Evolutionary conservation across 53 echinoderm and acorn worm species (phyloP), one percentile per base, ranked within the genome.

Genomic region (Antedon mediterranea): DNA sequence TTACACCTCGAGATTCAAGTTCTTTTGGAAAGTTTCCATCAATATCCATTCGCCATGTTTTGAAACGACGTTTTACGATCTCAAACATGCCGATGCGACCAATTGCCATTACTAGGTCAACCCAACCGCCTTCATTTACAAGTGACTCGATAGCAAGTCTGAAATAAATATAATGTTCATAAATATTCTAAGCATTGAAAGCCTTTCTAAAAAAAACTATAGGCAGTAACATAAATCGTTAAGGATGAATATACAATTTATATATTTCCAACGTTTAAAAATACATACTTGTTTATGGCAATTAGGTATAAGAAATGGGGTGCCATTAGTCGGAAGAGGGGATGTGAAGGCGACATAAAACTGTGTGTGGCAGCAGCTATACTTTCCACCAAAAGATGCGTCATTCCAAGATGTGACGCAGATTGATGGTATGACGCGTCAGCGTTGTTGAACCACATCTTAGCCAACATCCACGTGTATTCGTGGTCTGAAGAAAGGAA

Each of bases 371-470:
- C 86, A n/a, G 90, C 84, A 78, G 89, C 89, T 81, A 94, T 81
- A 4, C 91, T 77, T 42, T 94, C 95, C 81, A 94, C 89, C 31
- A 94, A 76, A 37, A 94, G 83, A 87, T 94, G 95, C n/a, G 95
- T 91, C 75, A 85, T 86, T 15, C 87, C 95, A 31, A 94, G 87
- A 84, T 94, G 95, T 31, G 91, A 88, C 7, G 83, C 75, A 1
- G 95, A 75, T 75, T 94, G 95, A 82, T 94, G 95, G 33, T 71
- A 79, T 4, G 89, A 91, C 0, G 87, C 89, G 72, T 94, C 95
- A 28, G 89, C 87, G 78, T 87, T 85, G 86, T 94, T 94, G 75
- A 81, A 94, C 89, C 91, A 91, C 91, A 91, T 91, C 84, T 94
- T 94, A 32, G 91, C 95, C 73, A 94, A 76, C 23, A 88, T 81